Base-by-base conservation (phyloP, 2,888 invertebrate species). In the Esperia sulphurella region DNA sequence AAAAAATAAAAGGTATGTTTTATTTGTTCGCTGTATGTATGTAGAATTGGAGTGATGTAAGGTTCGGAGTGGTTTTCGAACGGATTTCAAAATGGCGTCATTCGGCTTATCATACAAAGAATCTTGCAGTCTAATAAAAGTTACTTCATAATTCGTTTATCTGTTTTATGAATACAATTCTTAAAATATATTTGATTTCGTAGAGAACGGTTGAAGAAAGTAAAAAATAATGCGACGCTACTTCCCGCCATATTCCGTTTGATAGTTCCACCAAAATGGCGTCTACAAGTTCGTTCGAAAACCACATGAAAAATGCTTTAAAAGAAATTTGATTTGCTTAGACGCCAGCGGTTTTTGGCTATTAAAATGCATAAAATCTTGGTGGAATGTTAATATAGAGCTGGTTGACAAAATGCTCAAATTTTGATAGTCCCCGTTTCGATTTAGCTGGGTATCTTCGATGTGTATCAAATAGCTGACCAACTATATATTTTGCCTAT, bases 351-450 rank as follows among this genome's bases (percentile, higher is more conserved):
- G 58, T 62, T 70, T 59, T 64, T 70, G 68, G 65, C 64, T 68
- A 67, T 62, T 68, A 59, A 54, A 71, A 69, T 73, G 68, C 69
- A 64, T 71, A 62, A 69, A 70, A 72, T 66, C 65, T 71, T 70
- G 72, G 63, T 70, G 74, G 74, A 74, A 63, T 70, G 75, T 69
- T 70, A 68, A 54, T 55, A 21, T 69, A 72, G 73, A 70, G 73
- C 70, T 69, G 76, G 68, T 71, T 66, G 65, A 72, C 58, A 62
- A 61, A 71, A 81, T 81, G 85, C 84, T 86, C 84, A 84, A 85
- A 73, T 73, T 52, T 73, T 65, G 79, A 77, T 68, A 48, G 76
- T 80, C 77, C 58, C 55, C 57, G 67, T 73, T 66, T 68, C 63
- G 47, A 56, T 70, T 10, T 59, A 65, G 65, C 70, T 73, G 64